Base-by-base conservation (phyloP, 2,113 vertebrate species). In the Pangasianodon gigas region DNA sequence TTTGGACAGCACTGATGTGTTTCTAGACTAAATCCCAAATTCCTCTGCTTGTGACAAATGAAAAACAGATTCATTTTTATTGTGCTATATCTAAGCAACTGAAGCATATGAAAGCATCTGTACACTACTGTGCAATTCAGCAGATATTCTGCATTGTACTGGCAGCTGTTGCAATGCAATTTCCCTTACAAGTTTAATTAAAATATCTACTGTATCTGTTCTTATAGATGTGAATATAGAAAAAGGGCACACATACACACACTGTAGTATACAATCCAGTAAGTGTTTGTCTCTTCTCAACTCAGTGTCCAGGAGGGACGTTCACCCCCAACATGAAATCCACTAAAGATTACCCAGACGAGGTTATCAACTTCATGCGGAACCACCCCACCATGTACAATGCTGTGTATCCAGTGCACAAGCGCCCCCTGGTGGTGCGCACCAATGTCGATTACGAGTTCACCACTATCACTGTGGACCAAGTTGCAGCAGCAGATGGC, bases 321-420 rank as follows among this genome's bases (percentile, higher is more conserved):
- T 99, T 99, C 94, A 99, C 98, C 0, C 98, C 98, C 0, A 99
- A 97, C 91, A 98, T 99, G 98, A 98, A 99, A 93, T 99, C 98
- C 0, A 99, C 98, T 86, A 99, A 99, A 93, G 98, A 99, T 94
- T 99, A 99, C 83, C 98, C 98, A 0, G 98, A 99, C 0, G 98
- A 99, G 92, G 98, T 99, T 74, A 99, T 99, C 94, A 99, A 98
- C 96, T 99, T 99, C 96, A 99, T 99, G 98, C 96, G 98, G 4
- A 94, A 97, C 1, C 98, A 99, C 94, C 98, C 98, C 0, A 97
- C 98, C 93, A 99, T 99, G 98, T 97, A 97, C 96, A 98, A 99
- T 19, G 93, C 97, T 0, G 94, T 99, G 81, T 99, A 99, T 94
- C 98, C 98, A 2, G 96, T 98, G 60, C 98, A 99, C 95, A 98